Conservation (phyloP, 2,113 vertebrate species). For the pig (Sus scrofa) region T2T-Sscrofa CM000813.6:105734001-105734500, state of each 20-base stretch:
- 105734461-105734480: constrained; percentile 72
- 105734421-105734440: constrained; percentile 67
- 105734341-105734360: constrained; percentile 16
- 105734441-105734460: constrained; percentile 73
- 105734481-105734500: constrained; percentile 63
- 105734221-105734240: not conserved
- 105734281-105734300: constrained; percentile 51
- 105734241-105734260: constrained; percentile 59
- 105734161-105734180: constrained; percentile 36
- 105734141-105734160: constrained; percentile 55
- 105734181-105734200: constrained; percentile 38
- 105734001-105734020: not conserved
- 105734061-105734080: not conserved
- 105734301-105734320: constrained; percentile 54
- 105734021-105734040: not conserved
- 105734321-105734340: constrained; percentile 17
- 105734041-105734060: not conserved
- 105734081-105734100: constrained; percentile 35
- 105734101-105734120: not conserved
- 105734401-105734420: constrained; percentile 63
- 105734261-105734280: constrained; percentile 25
- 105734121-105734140: constrained; percentile 48
- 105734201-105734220: constrained; percentile 43
- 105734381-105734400: constrained; percentile 55
- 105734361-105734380: not conserved